Evolutionary conservation across 2,113 vertebrate genomes (phyloP), one percentile per base, ranked within the genome.

Genomic region (Crotalus viridis): DNA sequence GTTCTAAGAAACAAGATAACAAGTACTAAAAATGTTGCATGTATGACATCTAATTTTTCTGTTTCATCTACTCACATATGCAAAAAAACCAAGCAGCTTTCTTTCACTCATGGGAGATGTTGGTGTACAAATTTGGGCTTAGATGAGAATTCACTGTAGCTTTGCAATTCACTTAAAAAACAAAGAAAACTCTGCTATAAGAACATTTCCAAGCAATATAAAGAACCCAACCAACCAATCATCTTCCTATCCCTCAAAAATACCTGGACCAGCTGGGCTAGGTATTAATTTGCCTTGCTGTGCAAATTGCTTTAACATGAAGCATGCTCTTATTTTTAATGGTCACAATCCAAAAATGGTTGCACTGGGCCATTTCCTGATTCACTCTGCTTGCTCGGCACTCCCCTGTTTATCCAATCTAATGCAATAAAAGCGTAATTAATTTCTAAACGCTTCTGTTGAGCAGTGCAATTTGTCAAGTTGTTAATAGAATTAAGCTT

Each of bases 401-500:
- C 95, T 97, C 97, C 96, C 96, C 96, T 97, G 96, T 98, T 98
- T 98, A 98, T 98, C 97, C 97, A 21, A 98, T 98, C 97, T 97
- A 97, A 97, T 97, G 98, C 98, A 98, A 98, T 98, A 98, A 98
- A 98, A 98, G 98, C 97, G 95, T 98, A 98, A 98, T 98, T 98
- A 98, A 98, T 98, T 98, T 98, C 97, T 98, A 98, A 98, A 98
- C 87, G 97, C 97, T 98, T 98, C 97, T 33, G 95, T 98, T 98
- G 98, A 98, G 97, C 97, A 52, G 97, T 97, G 97, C 98, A 98
- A 98, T 98, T 98, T 98, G 98, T 98, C 98, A 98, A 98, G 97
- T 98, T 97, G 98, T 98, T 98, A 98, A 98, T 98, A 98, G 98
- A 98, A 98, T 98, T 98, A 98, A 98, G 98, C 97, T 98, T 98